Evolutionary conservation across 2,113 vertebrate genomes (phyloP).

Genomic region (Sigmodon hispidus): DNA sequence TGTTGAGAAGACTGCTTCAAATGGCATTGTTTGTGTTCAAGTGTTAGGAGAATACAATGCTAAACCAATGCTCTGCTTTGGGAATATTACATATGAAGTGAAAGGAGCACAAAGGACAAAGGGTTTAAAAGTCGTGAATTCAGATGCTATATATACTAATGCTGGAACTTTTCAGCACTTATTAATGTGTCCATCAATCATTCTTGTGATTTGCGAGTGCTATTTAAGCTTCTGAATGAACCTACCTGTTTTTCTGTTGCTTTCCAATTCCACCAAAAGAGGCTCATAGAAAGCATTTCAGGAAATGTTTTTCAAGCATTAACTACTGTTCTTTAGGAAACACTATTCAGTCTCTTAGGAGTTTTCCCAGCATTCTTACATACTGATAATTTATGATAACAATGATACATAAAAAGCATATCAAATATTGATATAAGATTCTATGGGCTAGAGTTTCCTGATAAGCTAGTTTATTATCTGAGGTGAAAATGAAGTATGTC

Average conservation of each 20-base stretch:
- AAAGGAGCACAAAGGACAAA: neutral
- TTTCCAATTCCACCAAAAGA: neutral
- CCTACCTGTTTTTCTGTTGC: neutral
- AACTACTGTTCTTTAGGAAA: neutral
- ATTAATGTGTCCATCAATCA: too few relatives aligned
- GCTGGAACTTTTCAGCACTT: neutral
- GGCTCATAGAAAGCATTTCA: neutral
- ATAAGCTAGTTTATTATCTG: neutral
- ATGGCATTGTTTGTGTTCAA: neutral
- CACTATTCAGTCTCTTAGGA: neutral
- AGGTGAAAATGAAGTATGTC: neutral
- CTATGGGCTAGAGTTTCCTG: neutral
- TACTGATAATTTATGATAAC: neutral
- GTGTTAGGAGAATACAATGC: neutral
- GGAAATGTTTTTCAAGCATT: neutral
- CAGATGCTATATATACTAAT: neutral
- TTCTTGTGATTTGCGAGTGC: neutral
- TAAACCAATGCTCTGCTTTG: neutral
- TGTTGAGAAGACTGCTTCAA: neutral
- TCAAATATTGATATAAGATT: neutral
- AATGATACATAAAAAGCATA: neutral
- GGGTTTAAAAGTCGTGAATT: neutral
- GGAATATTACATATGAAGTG: slow-evolving; percentile 46
- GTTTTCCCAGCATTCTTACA: neutral
- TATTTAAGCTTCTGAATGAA: neutral